Base-by-base conservation (phyloP, 1,140 invertebrate genomes). In the Aphelinus certus region DNA sequence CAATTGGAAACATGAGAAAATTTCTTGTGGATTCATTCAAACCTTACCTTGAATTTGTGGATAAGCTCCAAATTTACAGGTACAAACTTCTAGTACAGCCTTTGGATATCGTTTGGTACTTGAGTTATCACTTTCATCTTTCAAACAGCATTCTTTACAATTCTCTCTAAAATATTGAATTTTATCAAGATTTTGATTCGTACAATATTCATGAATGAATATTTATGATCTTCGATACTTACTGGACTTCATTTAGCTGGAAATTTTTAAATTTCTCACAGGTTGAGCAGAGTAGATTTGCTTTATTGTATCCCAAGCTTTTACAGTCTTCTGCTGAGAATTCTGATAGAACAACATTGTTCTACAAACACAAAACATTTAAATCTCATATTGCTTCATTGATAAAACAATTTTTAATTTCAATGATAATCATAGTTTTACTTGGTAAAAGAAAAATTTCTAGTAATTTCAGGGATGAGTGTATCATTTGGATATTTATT, bases 41-140 rank as follows among this genome's bases (percentile, higher is more conserved):
- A 60, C 48, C 26, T 66, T 87, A 92, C 92, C 92, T 91, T 97
- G 94, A 81, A 98, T 97, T 90, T 98, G 97, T 62, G 97, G 96
- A 91, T 96, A 98, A 55, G 95, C 93, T 75, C 95, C 95, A 89
- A 97, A 97, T 89, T 98, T 98, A 87, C 97, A 98, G 76, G 95
- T 96, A 84, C 96, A 98, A 1, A 98, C 95, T 91, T 97, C 95
- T 47, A 98, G 87, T 63, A 96, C 91, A 10, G 96, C 96, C 87
- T 92, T 94, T 7, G 95, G 93, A 86, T 96, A 97, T 62, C 91
- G 91, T 81, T 93, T 93, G 57, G 92, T 89, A 49, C 89, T 88
- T 10, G 88, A 87, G 46, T 88, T 84, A 73, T 90, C 90, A 76
- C 93, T 91, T 70, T 89, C 93, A 92, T 89, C 89, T 81, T 89